phyloP scores from a whole-genome alignment of 1,140 invertebrate genomes.

The Diabrotica virgifera region DNA sequence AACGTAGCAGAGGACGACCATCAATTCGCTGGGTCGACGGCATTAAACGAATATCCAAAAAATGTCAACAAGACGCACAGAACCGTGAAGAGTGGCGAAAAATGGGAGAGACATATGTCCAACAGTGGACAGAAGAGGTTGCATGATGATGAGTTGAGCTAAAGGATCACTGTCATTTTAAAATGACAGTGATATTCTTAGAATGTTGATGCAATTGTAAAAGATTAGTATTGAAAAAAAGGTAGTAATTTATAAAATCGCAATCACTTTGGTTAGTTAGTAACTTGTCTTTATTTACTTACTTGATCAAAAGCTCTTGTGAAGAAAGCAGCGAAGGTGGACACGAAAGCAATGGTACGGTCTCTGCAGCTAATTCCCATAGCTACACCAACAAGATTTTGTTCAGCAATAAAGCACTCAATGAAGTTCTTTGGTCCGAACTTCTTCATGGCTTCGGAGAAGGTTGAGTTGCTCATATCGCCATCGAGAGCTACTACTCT shows the following conservation, averaged over 20 bases:
- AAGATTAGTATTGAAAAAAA: neutral
- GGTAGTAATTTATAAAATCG: too few relatives aligned
- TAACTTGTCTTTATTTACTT: conserved; percentile 18
- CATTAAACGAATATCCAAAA: too few relatives aligned
- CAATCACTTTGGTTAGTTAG: neutral
- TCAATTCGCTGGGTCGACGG: too few relatives aligned
- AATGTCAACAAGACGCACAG: too few relatives aligned
- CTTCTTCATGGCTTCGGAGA: conserved; percentile 85
- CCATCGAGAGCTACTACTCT: conserved; percentile 91
- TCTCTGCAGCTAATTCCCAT: conserved; percentile 88
- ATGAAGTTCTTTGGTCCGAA: conserved; percentile 77
- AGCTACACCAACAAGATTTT: conserved; percentile 95
- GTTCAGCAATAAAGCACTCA: conserved; percentile 98
- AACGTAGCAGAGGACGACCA: too few relatives aligned
- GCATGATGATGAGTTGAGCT: too few relatives aligned
- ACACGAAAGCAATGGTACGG: conserved; percentile 86
- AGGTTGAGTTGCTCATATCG: conserved; percentile 98
- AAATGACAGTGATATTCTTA: too few relatives aligned
- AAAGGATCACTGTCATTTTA: too few relatives aligned
- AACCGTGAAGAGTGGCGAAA: too few relatives aligned
- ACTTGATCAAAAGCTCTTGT: conserved; percentile 93
- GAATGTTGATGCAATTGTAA: too few relatives aligned
- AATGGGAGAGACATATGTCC: too few relatives aligned
- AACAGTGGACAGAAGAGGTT: too few relatives aligned
- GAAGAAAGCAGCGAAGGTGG: conserved; percentile 97